Evolutionary conservation across 2,113 vertebrate genomes (phyloP).

Genomic region (Platichthys stellatus): DNA sequence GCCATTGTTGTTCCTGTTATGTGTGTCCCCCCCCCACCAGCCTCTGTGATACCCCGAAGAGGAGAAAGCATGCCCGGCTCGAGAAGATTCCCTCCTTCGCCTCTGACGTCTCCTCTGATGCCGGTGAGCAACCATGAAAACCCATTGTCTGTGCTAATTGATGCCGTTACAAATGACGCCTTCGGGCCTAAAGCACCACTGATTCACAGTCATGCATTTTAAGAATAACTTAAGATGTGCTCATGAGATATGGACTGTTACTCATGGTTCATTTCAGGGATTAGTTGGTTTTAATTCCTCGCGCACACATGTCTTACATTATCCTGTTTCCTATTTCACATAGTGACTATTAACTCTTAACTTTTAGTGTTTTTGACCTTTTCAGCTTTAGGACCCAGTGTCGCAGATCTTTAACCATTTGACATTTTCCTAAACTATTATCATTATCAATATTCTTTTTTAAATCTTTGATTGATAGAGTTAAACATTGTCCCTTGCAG

Average conservation of each 20-base stretch:
- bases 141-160: conserved; percentile 30
- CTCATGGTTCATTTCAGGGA: too few relatives aligned
- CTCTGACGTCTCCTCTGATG: conserved; percentile 88
- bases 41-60: conserved; percentile 86
- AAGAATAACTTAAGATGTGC: background rate
- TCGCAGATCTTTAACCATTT: too few relatives aligned
- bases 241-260: background rate
- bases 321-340: too few relatives aligned
- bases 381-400: too few relatives aligned
- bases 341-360: too few relatives aligned
- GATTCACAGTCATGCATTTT: background rate
- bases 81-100: conserved; percentile 83
- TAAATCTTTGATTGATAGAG: too few relatives aligned
- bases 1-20: background rate
- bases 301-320: too few relatives aligned
- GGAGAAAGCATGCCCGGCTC: conserved; percentile 65
- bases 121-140: conserved; percentile 78
- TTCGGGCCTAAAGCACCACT: background rate
- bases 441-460: too few relatives aligned
- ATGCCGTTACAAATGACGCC: background rate
- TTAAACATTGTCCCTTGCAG: too few relatives aligned
- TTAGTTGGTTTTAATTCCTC: too few relatives aligned
- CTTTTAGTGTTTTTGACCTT: too few relatives aligned
- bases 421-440: too few relatives aligned
- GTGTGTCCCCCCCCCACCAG: conserved; percentile 47